Base-by-base conservation (phyloP, 2,113 vertebrate species). In the Periophthalmodon schlosseri region DNA sequence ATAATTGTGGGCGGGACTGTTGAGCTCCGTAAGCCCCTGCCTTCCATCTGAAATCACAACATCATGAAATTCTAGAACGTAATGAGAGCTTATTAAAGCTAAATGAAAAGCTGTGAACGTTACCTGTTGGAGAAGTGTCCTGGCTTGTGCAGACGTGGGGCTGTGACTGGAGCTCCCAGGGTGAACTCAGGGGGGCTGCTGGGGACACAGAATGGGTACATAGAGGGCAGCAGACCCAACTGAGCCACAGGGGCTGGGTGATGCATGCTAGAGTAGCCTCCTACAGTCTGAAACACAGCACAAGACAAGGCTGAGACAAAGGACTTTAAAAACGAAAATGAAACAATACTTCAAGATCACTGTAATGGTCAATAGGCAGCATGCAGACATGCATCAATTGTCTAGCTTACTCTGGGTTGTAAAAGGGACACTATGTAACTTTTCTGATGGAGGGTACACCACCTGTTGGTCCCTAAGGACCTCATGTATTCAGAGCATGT, bases 201-300 rank as follows among this genome's bases (percentile, higher is more conserved):
- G 66, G 88, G 85, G 56, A 87, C 83, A 46, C 90, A 82, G 44
- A 92, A 88, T 6, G 91, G 76, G 68, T 86, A 92, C 89, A 92
- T 83, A 74, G 84, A 83, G 24, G 92, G 86, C 69, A 91, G 75
- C 39, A 86, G 90, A 6, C 88, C 86, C 77, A 91, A 24, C 36
- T 86, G 82, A 15, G 81, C 82, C 79, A 86, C 67, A 20, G 88
- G 71, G 34, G 77, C 81, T 36, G 88, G 73, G 15, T 84, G 91
- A 60, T 93, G 91, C 90, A 93, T 88, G 15, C 10, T 65, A 36
- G 34, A 60, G 23, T 23, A 6, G 21, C n/a, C 12, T 11, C 2
- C 7, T 21, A 8, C 15, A 20, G 4, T 15, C 23, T 60, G 16
- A 14, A 34, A 63, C 15, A 28, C 23, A 44, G 34, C 33, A 65